Conservation (phyloP, 1,140 invertebrate species). For the Diachasma alloeum region DNA sequence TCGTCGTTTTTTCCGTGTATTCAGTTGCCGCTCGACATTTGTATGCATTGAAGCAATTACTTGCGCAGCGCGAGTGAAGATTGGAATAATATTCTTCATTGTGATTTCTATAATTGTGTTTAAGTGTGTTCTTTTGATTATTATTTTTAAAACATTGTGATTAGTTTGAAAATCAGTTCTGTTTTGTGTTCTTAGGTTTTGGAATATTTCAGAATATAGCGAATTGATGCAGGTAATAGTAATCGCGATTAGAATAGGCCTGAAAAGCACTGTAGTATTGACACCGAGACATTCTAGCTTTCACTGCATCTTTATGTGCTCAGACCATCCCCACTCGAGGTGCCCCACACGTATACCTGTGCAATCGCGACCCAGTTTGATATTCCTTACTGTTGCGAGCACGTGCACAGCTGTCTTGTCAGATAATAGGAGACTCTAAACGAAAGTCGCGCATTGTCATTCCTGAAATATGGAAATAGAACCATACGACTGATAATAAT, state of each 20-base stretch:
- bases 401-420: not conserved
- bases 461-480: not conserved
- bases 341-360: not conserved
- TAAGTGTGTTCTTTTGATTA: not conserved
- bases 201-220: not conserved
- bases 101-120: not conserved
- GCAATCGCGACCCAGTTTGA: conserved; percentile 12
- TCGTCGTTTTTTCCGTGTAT: not conserved
- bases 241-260: not conserved
- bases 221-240: no score
- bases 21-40: not conserved
- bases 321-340: not conserved
- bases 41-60: not conserved
- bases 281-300: not conserved
- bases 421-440: not conserved
- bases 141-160: not conserved
- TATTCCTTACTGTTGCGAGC: not conserved
- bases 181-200: not conserved
- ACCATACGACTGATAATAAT: not conserved
- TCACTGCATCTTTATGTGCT: not conserved
- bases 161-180: not conserved
- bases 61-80: not conserved
- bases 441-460: not conserved
- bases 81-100: not conserved
- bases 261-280: not conserved